Conservation (phyloP, 2,888 invertebrate species). For the Epiblema foenella region DNA sequence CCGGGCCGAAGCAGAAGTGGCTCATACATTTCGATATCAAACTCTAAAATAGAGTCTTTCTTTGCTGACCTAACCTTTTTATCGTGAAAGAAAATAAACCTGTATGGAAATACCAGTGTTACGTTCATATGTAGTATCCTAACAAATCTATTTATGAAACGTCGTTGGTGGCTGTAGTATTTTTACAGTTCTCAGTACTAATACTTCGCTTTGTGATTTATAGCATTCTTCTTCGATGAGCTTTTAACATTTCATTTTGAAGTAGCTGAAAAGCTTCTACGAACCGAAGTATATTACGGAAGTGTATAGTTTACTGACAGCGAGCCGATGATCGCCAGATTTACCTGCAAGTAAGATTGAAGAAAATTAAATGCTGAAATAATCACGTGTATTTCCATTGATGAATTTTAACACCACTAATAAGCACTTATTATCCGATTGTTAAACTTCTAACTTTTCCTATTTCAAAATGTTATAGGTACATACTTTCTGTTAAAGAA, state of each 20-base stretch:
- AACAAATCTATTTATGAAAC: conserved; percentile 6
- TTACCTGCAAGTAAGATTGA: neutral
- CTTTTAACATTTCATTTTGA: conserved; percentile 28
- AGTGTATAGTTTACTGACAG: conserved; percentile 7
- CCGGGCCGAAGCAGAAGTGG: no score
- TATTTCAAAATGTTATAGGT: neutral
- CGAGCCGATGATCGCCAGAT: conserved; percentile 7
- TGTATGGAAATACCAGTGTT: neutral
- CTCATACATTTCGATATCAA: neutral
- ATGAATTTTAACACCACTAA: neutral
- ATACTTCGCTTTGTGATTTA: conserved; percentile 28
- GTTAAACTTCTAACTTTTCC: neutral
- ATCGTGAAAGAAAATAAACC: no score
- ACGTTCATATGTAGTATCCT: neutral
- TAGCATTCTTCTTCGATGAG: conserved; percentile 20
- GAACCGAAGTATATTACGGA: conserved; percentile 11
- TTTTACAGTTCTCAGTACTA: conserved; percentile 27
- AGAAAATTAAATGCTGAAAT: neutral
- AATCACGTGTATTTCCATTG: neutral
- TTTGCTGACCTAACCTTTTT: neutral
- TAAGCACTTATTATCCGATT: neutral
- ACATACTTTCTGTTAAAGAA: neutral
- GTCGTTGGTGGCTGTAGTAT: conserved; percentile 28
- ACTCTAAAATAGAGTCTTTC: neutral
- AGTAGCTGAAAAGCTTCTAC: conserved; percentile 26